Conservation (phyloP, 2,797 vertebrate species). For the Rallus crepitans region DNA sequence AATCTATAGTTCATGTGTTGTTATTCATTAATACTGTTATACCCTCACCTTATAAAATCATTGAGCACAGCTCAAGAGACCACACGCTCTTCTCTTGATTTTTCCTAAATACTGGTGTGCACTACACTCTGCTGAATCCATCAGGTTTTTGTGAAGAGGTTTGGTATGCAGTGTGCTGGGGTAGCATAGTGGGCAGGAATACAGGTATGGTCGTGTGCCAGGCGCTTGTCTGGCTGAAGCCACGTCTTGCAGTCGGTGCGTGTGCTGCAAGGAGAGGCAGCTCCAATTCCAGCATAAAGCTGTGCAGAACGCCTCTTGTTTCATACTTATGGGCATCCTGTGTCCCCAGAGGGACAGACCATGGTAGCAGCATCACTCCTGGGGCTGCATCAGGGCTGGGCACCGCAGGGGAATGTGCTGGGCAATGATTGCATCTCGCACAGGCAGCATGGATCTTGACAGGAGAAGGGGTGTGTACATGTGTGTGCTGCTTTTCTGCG, state of each 20-base stretch:
- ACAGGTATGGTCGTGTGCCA: fast-evolving
- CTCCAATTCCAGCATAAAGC: neutral
- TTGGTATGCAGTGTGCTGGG: fast-evolving
- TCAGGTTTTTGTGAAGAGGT: neutral
- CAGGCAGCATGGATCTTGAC: fast-evolving
- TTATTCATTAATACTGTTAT: neutral
- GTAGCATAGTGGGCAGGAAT: fast-evolving
- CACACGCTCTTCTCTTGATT: neutral
- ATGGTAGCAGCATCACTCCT: fast-evolving
- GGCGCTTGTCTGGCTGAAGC: neutral
- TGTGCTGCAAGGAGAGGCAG: fast-evolving
- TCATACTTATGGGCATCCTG: fast-evolving
- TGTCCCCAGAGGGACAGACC: neutral
- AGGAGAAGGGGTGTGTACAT: fast-evolving
- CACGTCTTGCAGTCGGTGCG: neutral
- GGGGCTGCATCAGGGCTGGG: neutral
- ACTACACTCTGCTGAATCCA: neutral
- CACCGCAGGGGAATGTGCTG: fast-evolving
- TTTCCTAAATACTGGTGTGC: neutral
- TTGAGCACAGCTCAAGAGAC: neutral
- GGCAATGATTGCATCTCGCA: fast-evolving
- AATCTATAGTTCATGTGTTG: neutral
- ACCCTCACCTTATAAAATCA: neutral
- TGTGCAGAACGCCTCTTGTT: neutral
- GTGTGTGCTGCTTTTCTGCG: fast-evolving